These are phyloP conservation scores for Salticus scenicus DNA, from an alignment of 2,888 invertebrate species.

Conservation along the genomic window DNA sequence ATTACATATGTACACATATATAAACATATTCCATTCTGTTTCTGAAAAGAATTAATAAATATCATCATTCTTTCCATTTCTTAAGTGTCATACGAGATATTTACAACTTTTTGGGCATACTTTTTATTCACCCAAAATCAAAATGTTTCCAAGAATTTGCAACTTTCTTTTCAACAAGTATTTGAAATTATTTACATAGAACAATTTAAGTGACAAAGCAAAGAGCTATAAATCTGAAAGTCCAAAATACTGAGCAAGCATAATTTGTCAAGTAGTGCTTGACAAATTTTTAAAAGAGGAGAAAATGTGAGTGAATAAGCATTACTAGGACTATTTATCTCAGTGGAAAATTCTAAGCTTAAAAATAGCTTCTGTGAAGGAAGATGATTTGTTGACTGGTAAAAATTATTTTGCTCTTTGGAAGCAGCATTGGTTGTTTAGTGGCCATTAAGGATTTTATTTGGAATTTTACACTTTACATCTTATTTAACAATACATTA, in stretches of 20 bases:
- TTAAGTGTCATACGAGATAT: too few species aligned
- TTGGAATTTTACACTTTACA: too few species aligned
- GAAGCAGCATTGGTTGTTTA: too few species aligned
- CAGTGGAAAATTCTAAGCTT: background rate
- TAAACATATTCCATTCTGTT: too few species aligned
- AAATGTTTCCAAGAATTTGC: background rate
- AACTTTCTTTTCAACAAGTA: background rate
- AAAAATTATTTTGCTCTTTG: background rate
- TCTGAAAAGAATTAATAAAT: too few species aligned
- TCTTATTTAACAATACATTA: too few species aligned
- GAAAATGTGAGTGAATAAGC: background rate
- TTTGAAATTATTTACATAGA: background rate
- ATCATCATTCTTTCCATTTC: too few species aligned
- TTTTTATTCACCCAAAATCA: background rate
- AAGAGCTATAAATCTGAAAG: background rate
- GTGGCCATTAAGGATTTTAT: too few species aligned
- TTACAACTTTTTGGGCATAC: too few species aligned
- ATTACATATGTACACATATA: too few species aligned
- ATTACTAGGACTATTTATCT: background rate
- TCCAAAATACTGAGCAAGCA: background rate
- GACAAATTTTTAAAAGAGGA: background rate
- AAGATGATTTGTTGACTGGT: background rate
- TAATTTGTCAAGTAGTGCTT: constrained; percentile 3
- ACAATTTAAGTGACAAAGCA: background rate
- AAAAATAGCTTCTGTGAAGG: background rate